phyloP scores from a whole-genome alignment of 1,140 invertebrate species.

The Stratiolaelaps scimitus region DNA sequence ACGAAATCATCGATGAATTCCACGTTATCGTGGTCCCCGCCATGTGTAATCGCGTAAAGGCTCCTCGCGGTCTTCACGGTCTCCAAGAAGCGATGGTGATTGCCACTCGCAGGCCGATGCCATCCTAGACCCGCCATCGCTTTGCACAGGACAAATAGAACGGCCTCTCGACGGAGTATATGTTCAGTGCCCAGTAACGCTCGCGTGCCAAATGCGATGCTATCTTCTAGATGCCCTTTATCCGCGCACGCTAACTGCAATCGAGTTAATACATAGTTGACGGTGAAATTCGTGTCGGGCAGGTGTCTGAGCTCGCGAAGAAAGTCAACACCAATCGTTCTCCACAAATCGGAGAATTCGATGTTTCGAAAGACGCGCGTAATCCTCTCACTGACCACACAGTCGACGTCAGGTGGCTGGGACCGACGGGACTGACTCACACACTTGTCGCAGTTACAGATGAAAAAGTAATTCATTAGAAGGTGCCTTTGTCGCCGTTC shows the following conservation, averaged over 20 bases:
- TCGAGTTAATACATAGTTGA: not conserved
- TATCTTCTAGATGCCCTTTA: not conserved
- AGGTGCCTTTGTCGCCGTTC: not conserved
- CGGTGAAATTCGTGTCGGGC: not conserved
- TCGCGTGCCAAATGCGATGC: constrained; percentile 2
- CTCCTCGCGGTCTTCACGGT: not conserved
- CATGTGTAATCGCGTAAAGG: not conserved
- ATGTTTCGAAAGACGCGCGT: not conserved
- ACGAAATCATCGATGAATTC: not conserved
- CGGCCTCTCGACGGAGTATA: not conserved
- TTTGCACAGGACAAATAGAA: not conserved
- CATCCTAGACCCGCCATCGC: not conserved
- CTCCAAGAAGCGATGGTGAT: not conserved
- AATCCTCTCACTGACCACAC: not conserved
- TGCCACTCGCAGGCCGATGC: too few relatives aligned
- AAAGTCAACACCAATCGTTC: not conserved
- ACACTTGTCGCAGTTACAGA: not conserved
- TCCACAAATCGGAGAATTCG: not conserved
- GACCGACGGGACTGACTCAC: not conserved
- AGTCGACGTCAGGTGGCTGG: not conserved
- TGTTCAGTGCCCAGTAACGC: not conserved
- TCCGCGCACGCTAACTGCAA: not conserved
- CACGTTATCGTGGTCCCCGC: not conserved
- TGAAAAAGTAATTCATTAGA: not conserved
- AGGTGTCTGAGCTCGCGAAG: not conserved